phyloP scores from a whole-genome alignment of 2,113 vertebrate species.

The Bufo gargarizans region DNA sequence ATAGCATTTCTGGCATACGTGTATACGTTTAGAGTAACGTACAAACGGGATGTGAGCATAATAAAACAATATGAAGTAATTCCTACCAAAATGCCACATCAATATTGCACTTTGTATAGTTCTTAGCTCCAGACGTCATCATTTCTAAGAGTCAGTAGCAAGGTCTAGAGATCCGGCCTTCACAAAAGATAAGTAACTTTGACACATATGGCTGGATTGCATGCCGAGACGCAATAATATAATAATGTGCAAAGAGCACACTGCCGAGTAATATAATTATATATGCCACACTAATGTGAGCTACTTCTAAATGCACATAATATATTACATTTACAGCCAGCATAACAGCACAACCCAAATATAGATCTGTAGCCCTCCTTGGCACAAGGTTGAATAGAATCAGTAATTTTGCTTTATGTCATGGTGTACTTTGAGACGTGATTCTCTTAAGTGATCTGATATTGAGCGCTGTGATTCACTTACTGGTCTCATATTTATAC shows the following conservation, averaged over 20 bases:
- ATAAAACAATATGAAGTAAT: too few relatives aligned
- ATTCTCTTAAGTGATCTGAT: neutral
- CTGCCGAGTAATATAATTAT: neutral
- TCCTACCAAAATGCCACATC: too few relatives aligned
- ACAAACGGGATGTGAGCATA: too few relatives aligned
- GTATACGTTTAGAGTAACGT: too few relatives aligned
- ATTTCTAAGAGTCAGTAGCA: neutral
- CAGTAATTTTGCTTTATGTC: neutral
- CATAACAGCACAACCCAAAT: neutral
- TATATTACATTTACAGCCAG: neutral
- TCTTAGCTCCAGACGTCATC: neutral
- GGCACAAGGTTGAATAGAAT: neutral
- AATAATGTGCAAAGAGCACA: neutral
- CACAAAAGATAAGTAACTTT: too few relatives aligned
- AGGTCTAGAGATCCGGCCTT: neutral
- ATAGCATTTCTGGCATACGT: too few relatives aligned
- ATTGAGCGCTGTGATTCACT: neutral
- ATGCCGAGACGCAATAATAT: neutral
- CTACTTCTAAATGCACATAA: neutral
- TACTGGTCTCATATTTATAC: too few relatives aligned
- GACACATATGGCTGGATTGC: neutral
- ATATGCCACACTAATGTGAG: neutral
- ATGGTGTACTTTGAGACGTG: neutral
- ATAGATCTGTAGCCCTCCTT: neutral
- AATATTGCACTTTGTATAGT: neutral